Evolutionary conservation across 2,113 vertebrate genomes (phyloP).

Genomic region (Colinus virginianus): DNA sequence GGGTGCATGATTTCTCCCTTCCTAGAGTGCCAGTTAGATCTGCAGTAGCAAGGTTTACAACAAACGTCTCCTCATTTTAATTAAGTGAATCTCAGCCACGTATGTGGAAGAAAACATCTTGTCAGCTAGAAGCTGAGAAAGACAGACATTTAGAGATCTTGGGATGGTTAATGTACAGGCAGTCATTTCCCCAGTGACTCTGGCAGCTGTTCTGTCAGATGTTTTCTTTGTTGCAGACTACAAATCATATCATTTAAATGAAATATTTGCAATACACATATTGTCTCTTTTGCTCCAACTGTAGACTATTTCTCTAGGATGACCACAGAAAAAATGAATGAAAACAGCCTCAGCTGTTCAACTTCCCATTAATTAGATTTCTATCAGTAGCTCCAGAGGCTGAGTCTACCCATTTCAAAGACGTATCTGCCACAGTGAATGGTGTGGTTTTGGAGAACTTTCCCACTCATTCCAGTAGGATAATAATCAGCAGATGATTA

Average conservation of each 20-base stretch:
- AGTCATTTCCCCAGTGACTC: background rate
- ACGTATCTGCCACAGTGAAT: background rate
- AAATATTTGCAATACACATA: background rate
- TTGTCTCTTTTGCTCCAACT: background rate
- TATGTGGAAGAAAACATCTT: background rate
- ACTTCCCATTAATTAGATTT: slow-evolving; percentile 32
- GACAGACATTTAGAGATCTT: background rate
- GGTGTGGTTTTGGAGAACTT: background rate
- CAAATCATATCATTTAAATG: background rate
- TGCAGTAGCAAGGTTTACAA: background rate
- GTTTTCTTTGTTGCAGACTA: background rate
- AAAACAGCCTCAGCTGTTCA: background rate
- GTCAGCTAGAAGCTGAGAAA: background rate
- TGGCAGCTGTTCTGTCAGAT: background rate
- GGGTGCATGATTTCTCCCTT: background rate
- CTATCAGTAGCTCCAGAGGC: slow-evolving; percentile 18
- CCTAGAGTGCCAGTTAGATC: background rate
- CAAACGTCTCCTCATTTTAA: background rate
- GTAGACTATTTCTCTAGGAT: background rate
- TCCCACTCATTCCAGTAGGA: background rate
- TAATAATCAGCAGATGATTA: slow-evolving; percentile 10
- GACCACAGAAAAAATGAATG: background rate
- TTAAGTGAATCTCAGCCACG: background rate
- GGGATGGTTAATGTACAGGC: background rate
- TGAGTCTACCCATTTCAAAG: background rate